Evolutionary conservation across 2,113 vertebrate species (phyloP), one percentile per base, ranked within the genome.

Genomic region (Conger conger): DNA sequence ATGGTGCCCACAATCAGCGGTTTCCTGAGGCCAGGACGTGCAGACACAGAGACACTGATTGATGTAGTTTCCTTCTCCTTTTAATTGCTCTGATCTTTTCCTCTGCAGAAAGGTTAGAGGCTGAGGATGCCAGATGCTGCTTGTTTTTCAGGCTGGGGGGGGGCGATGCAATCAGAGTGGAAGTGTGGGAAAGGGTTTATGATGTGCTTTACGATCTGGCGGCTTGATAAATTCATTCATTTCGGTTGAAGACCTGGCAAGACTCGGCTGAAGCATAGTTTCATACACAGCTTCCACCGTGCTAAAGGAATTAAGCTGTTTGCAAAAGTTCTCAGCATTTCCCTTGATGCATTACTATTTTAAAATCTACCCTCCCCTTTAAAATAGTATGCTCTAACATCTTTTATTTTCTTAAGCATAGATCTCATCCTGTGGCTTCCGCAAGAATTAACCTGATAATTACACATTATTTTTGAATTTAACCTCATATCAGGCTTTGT

Each of bases 231-330:
- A 88, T 91, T 89, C 82, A 76, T 89, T 87, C 87, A 86, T 90
- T 89, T 88, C 77, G 76, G 63, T 60, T 40, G 73, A 85, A 90
- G 88, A 91, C 89, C 88, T 81, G 88, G 88, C 88, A 88, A 89
- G 90, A 89, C 84, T 82, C 87, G 87, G 81, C 89, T 80, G 86
- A 84, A 86, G 84, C 86, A 81, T 53, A 84, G 88, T 89, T 90
- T 90, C 86, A 91, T 89, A 79, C 50, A 54, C 81, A 68, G 87
- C 87, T 87, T 90, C 88, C 87, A 85, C 87, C 86, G 78, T 83
- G 78, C 81, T 86, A 86, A 89, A 87, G 88, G 88, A 90, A 91
- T 89, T 88, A 87, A 87, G 84, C 83, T 85, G 85, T 90, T 90
- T 90, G 85, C 82, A 82, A 86, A 88, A 86, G 83, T 88, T 87